Evolutionary conservation across 1,140 invertebrate genomes (phyloP).

Genomic region (Drosophila sulfurigaster): DNA sequence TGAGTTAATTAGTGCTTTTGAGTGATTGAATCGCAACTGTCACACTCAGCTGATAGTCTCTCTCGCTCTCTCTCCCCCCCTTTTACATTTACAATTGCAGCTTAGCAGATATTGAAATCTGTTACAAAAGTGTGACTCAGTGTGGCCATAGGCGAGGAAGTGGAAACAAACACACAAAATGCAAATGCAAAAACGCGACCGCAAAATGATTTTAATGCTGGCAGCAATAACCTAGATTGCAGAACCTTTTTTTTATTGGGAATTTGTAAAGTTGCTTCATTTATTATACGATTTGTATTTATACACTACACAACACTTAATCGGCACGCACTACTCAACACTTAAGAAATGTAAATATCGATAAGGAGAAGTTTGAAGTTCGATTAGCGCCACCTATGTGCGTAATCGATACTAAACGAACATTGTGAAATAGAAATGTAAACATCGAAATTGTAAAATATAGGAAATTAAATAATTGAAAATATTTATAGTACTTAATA

Average conservation of each 20-base stretch:
- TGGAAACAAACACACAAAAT: neutral
- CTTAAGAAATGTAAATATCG: too few species aligned
- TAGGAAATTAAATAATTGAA: too few species aligned
- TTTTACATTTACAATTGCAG: neutral
- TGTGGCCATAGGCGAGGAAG: neutral
- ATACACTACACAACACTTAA: too few species aligned
- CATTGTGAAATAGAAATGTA: too few species aligned
- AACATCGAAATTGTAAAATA: too few species aligned
- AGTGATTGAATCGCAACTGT: slow-evolving; percentile 49
- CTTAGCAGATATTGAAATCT: neutral
- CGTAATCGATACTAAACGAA: too few species aligned
- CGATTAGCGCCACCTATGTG: too few species aligned
- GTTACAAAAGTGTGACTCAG: slow-evolving; percentile 13
- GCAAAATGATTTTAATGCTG: neutral
- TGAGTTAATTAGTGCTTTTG: slow-evolving; percentile 50
- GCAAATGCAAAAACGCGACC: neutral
- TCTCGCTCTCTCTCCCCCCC: neutral
- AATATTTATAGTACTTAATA: too few species aligned
- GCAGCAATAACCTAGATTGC: neutral
- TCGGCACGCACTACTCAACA: too few species aligned
- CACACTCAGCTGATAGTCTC: slow-evolving; percentile 3
- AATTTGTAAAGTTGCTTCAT: too few species aligned
- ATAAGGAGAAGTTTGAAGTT: too few species aligned
- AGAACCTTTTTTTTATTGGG: neutral
- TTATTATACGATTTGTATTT: too few species aligned